Conservation (phyloP, 2,797 vertebrate species). For the Botia almorhae region DNA sequence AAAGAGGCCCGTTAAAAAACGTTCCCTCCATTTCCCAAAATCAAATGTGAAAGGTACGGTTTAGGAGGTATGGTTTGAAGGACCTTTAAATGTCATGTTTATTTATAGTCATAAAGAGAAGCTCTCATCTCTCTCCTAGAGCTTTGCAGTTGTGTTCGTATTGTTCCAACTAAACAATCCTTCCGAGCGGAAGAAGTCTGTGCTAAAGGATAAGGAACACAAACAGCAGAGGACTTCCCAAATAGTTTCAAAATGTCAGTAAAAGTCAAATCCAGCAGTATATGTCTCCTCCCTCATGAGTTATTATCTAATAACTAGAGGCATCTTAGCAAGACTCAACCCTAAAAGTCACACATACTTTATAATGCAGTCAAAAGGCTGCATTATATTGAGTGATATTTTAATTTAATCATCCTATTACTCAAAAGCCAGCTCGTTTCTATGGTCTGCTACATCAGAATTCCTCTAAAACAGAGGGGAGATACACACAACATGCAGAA, state of each 20-base stretch:
- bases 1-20: constrained; percentile 33
- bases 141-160: neutral
- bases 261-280: constrained; percentile 44
- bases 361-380: neutral
- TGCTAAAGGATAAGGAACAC: constrained; percentile 7
- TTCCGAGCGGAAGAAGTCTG: neutral
- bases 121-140: neutral
- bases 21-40: constrained; percentile 8
- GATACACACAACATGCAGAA: constrained; percentile 46
- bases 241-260: constrained; percentile 55
- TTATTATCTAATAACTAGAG: constrained; percentile 21
- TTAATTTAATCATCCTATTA: neutral
- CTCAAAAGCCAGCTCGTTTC: neutral
- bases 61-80: constrained; percentile 22
- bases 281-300: constrained; percentile 11
- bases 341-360: neutral
- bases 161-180: neutral
- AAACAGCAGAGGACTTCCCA: constrained; percentile 38
- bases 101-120: constrained; percentile 31
- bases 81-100: constrained; percentile 58
- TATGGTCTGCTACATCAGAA: neutral
- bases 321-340: neutral
- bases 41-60: constrained; percentile 6
- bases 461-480: constrained; percentile 35
- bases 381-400: neutral